phyloP scores from a whole-genome alignment of 1,140 invertebrate genomes.

The Drosophila rufa region DNA sequence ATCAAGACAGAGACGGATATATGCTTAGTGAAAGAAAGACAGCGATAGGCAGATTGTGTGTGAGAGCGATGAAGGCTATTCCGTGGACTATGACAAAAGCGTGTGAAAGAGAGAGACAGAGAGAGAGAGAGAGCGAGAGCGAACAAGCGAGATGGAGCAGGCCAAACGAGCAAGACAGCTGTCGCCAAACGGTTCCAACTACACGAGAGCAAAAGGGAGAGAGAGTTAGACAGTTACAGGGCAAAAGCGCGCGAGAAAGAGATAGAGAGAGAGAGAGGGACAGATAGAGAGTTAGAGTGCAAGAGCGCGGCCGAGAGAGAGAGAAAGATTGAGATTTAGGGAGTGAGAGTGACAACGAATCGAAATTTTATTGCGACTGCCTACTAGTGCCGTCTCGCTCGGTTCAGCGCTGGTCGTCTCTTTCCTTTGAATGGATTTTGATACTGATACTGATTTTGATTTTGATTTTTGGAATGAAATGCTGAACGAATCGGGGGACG shows the following conservation, averaged over 20 bases:
- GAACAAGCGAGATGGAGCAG: slow-evolving; percentile 1
- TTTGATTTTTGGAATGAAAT: slow-evolving; percentile 13
- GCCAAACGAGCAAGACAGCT: slow-evolving; percentile 38
- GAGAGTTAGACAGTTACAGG: too few relatives aligned
- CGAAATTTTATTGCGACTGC: slow-evolving; percentile 8
- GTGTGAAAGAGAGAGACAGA: slow-evolving; percentile 38
- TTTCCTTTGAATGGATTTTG: slow-evolving; percentile 35
- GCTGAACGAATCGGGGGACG: slow-evolving; percentile 24
- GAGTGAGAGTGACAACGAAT: not conserved
- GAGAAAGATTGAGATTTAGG: not conserved
- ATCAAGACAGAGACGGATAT: slow-evolving; percentile 18
- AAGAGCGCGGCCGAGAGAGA: too few relatives aligned
- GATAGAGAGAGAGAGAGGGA: too few relatives aligned
- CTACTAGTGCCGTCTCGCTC: slow-evolving; percentile 34
- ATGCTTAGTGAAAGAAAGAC: slow-evolving; percentile 4
- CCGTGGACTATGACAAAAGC: slow-evolving; percentile 40
- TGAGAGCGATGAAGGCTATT: slow-evolving; percentile 31
- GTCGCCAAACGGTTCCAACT: not conserved
- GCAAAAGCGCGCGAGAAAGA: too few relatives aligned
- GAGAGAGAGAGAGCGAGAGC: not conserved
- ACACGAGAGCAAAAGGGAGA: not conserved
- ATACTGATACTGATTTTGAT: slow-evolving; percentile 12
- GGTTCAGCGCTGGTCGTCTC: slow-evolving; percentile 21
- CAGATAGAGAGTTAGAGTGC: too few relatives aligned
- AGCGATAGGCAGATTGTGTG: slow-evolving; percentile 10